A percentile compares a stretch with the other conserved stretches of the same genome.
phyloP scores from a whole-genome alignment of 1,140 invertebrate species.

The Aphaenogaster floridana region DNA sequence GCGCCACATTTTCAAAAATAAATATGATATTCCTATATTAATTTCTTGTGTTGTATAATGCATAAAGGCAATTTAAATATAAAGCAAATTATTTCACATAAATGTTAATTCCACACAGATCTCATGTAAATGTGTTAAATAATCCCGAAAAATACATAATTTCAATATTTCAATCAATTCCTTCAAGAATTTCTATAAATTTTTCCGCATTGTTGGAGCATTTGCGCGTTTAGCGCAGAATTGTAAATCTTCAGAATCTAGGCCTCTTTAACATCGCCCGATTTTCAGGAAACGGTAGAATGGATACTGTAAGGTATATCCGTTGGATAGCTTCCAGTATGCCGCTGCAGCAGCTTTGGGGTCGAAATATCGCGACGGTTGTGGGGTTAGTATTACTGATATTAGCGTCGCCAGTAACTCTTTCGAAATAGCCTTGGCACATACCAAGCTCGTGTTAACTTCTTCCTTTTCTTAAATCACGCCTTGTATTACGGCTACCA shows the following conservation, averaged over 20 bases:
- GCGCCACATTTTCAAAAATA: not conserved
- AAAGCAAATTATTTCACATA: not conserved
- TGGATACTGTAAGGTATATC: slow-evolving; percentile 69
- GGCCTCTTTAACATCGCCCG: slow-evolving; percentile 75
- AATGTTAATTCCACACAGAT: not conserved
- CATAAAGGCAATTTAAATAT: slow-evolving; percentile 12
- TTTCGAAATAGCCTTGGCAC: slow-evolving; percentile 81
- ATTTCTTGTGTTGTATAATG: not conserved
- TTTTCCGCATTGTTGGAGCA: not conserved
- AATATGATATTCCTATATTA: not conserved
- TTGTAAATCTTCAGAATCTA: slow-evolving; percentile 63
- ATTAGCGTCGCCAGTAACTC: slow-evolving; percentile 82
- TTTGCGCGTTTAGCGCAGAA: not conserved
- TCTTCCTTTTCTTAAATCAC: slow-evolving; percentile 74
- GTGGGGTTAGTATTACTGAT: slow-evolving; percentile 79
- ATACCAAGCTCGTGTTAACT: slow-evolving; percentile 65
- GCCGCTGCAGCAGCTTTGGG: slow-evolving; percentile 68
- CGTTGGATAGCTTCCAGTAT: slow-evolving; percentile 79
- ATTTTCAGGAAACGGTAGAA: slow-evolving; percentile 49
- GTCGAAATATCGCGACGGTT: slow-evolving; percentile 74
- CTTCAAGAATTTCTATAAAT: slow-evolving; percentile 5
- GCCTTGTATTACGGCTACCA: slow-evolving; percentile 48
- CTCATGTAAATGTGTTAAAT: not conserved
- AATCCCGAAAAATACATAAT: not conserved
- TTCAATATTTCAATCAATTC: not conserved